Evolutionary conservation across 2,888 invertebrate genomes (phyloP).

Genomic region (Merodon equestris): DNA sequence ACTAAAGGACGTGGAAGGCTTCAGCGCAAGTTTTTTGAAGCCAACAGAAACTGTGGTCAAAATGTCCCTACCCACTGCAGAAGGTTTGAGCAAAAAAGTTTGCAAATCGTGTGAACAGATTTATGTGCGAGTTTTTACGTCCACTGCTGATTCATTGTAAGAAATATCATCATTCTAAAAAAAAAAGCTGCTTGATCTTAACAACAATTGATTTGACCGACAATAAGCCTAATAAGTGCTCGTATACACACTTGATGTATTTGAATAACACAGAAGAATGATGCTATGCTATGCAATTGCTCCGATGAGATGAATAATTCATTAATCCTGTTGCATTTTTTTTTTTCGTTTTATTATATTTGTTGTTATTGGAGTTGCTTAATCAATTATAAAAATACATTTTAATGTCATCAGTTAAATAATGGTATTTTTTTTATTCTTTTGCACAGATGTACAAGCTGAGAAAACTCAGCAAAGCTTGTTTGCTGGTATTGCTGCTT

Average conservation of each 20-base stretch:
- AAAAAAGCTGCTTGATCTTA: neutral
- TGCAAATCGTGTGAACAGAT: constrained; percentile 17
- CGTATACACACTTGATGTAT: too few species aligned
- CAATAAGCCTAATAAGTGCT: too few species aligned
- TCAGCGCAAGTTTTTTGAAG: constrained; percentile 87
- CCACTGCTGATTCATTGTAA: constrained; percentile 22
- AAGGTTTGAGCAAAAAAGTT: constrained; percentile 81
- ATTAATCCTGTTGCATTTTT: too few species aligned
- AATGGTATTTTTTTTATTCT: too few species aligned
- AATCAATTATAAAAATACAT: too few species aligned
- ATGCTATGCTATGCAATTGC: too few species aligned
- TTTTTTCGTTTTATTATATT: too few species aligned
- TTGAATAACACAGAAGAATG: too few species aligned
- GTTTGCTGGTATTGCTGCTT: constrained; percentile 91
- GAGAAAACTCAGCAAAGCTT: constrained; percentile 92
- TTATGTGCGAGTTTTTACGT: constrained; percentile 9
- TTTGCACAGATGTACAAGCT: constrained; percentile 87
- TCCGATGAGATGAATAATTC: too few species aligned
- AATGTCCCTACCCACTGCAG: constrained; percentile 89
- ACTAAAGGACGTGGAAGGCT: constrained; percentile 87
- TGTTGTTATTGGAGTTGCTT: too few species aligned
- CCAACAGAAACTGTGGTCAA: constrained; percentile 90
- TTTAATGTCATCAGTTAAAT: too few species aligned
- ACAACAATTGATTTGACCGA: too few species aligned
- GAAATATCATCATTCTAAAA: constrained; percentile 26